Evolutionary conservation across 1,140 invertebrate species (phyloP).

Genomic region (Drosophila carrolli): DNA sequence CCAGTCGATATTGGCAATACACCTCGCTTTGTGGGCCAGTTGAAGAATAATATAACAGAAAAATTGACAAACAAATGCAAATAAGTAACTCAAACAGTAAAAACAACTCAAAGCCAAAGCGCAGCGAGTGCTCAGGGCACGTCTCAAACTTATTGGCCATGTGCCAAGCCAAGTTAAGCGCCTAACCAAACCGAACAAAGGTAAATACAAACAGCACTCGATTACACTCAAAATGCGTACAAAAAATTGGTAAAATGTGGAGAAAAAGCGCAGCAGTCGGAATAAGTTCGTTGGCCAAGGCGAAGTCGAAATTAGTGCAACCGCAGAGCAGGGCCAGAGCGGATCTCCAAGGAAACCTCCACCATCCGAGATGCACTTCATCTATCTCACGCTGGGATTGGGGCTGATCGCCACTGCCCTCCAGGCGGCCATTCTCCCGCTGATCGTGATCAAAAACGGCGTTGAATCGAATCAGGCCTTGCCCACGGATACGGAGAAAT

Average conservation of each 20-base stretch:
- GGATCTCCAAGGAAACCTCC: slow-evolving; percentile 17
- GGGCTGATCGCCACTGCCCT: slow-evolving; percentile 20
- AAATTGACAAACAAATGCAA: slow-evolving; percentile 75
- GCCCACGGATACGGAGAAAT: slow-evolving; percentile 42
- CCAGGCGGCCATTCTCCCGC: slow-evolving; percentile 50
- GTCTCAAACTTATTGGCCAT: slow-evolving; percentile 56
- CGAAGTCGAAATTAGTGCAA: slow-evolving; percentile 65
- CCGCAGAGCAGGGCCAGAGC: slow-evolving; percentile 50
- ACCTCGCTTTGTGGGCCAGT: slow-evolving; percentile 21
- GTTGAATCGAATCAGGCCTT: slow-evolving; percentile 1
- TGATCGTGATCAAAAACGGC: slow-evolving; percentile 20
- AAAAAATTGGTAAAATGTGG: slow-evolving; percentile 24
- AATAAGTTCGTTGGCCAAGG: slow-evolving; percentile 68
- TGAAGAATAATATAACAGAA: slow-evolving; percentile 46
- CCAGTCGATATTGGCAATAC: slow-evolving; percentile 29
- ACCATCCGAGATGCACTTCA: slow-evolving; percentile 43
- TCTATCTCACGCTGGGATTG: slow-evolving; percentile 15
- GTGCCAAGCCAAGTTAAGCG: slow-evolving; percentile 45
- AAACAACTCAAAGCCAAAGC: slow-evolving; percentile 41
- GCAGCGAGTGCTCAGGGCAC: slow-evolving; percentile 51
- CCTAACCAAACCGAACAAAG: slow-evolving; percentile 51
- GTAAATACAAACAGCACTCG: slow-evolving; percentile 61
- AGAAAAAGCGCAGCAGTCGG: slow-evolving; percentile 61
- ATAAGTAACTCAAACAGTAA: slow-evolving; percentile 73
- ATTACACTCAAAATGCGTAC: slow-evolving; percentile 51